Evolutionary conservation across 2,797 vertebrate species (phyloP), one percentile per base, ranked within the genome.

Genomic region (Hylomyscus alleni): DNA sequence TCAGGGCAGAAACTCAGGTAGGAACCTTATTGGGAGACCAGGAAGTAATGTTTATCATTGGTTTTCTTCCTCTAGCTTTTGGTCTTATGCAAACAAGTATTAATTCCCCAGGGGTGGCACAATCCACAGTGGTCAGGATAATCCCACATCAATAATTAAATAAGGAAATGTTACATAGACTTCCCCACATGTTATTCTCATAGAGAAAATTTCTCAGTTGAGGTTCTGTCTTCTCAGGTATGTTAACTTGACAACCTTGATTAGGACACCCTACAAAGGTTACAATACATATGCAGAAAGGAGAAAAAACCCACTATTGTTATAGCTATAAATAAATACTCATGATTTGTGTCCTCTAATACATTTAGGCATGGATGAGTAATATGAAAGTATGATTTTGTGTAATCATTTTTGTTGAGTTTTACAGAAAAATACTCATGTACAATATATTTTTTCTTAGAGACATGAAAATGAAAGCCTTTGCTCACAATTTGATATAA

Each of bases 391-490:
- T 26, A 84, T 81, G 8, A 3, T 31, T 50, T 47, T 75, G 11
- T 19, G 22, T 67, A 52, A 50, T 20, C 31, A 9, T 60, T 50
- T 37, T 89, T 83, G 26, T 52, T 90, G 54, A 75, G 56, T 94
- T 91, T 95, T 40, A 58, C 22, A 85, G 22, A 97, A 93, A 95
- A 88, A 19, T 50, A 62, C 50, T 56, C 31, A 2, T 7, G 62
- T 50, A 52, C 54, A 40, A 2, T 31, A 75, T 47, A 56, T 0
- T 47, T 89, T 92, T 93, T 72, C n/a, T 3, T 90, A 72, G 75
- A 29, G 37, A 73, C 1, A 76, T 24, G 8, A 81, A 88, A 96
- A 72, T 22, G 37, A 80, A 95, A 94, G 40, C 5, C 37, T 4
- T 60, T 95, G 69, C 37, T 3, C 8, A n/a, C 54, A 73, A 94